A percentile compares a stretch with the other conserved stretches of the same genome.
phyloP scores from a whole-genome alignment of 2,113 vertebrate species.

The Rhinichthys klamathensis region DNA sequence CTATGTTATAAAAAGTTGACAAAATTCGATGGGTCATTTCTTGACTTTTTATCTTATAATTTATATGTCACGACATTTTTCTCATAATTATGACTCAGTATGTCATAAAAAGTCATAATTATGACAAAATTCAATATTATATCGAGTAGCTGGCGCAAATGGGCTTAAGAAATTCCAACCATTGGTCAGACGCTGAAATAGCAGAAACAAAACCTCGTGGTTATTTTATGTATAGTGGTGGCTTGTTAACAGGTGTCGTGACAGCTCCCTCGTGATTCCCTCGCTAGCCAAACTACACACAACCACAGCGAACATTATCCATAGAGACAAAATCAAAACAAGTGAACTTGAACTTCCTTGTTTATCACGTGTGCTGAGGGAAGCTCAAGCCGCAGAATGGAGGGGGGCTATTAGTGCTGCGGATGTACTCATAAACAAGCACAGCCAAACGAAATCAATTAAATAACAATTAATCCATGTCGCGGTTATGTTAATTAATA shows the following conservation, averaged over 20 bases:
- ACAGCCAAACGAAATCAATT: not conserved
- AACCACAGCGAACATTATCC: no score
- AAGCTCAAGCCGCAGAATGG: not conserved
- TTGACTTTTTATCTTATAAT: no score
- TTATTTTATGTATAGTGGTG: no score
- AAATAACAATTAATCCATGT: not conserved
- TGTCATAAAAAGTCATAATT: not conserved
- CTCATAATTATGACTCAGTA: no score
- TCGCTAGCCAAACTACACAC: not conserved
- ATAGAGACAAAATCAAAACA: not conserved
- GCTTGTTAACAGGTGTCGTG: not conserved
- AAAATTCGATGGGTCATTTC: no score
- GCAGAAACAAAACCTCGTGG: not conserved
- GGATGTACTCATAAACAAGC: not conserved
- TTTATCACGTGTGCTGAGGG: not conserved
- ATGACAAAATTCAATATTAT: not conserved
- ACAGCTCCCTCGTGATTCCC: not conserved
- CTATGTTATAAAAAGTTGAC: not conserved
- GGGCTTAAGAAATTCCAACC: no score
- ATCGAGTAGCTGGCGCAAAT: not conserved
- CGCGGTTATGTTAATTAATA: not conserved
- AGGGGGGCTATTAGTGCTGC: not conserved
- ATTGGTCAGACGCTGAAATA: not conserved
- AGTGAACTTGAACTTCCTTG: conserved; percentile 23
- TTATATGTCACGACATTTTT: no score